phyloP scores from a whole-genome alignment of 2,888 invertebrate genomes.

The Epirrita christyi region DNA sequence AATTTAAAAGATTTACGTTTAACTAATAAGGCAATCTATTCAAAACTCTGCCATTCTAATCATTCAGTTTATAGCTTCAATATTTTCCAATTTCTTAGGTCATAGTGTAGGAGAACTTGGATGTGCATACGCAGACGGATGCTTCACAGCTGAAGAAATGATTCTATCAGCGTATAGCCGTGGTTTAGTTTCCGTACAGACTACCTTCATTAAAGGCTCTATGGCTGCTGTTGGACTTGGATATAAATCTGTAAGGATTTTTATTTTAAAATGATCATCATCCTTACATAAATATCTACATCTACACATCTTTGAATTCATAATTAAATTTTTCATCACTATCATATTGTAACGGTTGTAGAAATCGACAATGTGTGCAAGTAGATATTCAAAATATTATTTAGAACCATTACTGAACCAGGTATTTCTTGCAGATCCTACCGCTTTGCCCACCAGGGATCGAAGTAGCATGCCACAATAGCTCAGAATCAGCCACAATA shows the following conservation, averaged over 20 bases:
- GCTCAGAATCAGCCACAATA: conserved; percentile 89
- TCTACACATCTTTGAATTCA: too few relatives aligned
- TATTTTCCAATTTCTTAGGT: conserved; percentile 69
- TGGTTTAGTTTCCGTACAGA: conserved; percentile 87
- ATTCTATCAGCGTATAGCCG: conserved; percentile 91
- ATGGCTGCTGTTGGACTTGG: conserved; percentile 93
- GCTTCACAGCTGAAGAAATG: conserved; percentile 92
- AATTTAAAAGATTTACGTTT: not conserved
- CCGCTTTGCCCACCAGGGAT: conserved; percentile 84
- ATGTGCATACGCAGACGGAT: conserved; percentile 96
- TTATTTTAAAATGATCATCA: too few relatives aligned
- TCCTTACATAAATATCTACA: too few relatives aligned
- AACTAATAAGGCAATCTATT: not conserved
- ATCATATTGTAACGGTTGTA: too few relatives aligned
- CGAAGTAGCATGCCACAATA: conserved; percentile 92
- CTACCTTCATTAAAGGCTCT: conserved; percentile 87
- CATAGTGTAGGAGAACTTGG: conserved; percentile 97
- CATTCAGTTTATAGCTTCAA: too few relatives aligned
- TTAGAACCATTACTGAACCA: too few relatives aligned
- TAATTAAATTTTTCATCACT: too few relatives aligned
- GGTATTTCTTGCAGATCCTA: conserved; percentile 39
- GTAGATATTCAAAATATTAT: too few relatives aligned
- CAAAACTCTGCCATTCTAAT: too few relatives aligned
- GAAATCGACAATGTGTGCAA: too few relatives aligned
- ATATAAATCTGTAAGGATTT: conserved; percentile 64